Evolutionary conservation across 2,888 invertebrate genomes (phyloP).

Genomic region (Acleris sparsana): DNA sequence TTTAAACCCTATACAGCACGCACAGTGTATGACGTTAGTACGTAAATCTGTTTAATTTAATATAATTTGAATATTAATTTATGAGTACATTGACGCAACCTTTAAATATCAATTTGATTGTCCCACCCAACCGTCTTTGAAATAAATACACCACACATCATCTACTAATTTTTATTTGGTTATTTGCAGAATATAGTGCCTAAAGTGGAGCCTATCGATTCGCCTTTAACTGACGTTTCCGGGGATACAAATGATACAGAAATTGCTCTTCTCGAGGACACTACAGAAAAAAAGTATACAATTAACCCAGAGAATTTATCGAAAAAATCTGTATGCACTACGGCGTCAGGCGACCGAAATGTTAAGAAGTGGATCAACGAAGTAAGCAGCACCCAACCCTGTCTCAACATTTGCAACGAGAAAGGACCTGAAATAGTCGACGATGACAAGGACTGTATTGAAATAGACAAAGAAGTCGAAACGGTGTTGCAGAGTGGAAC

Average conservation of each 20-base stretch:
- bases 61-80: too few species aligned
- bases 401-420: conserved; percentile 59
- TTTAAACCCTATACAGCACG: too few species aligned
- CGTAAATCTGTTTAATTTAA: too few species aligned
- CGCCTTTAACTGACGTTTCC: conserved; percentile 72
- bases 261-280: conserved; percentile 66
- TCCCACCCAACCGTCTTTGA: too few species aligned
- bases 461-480: conserved; percentile 79
- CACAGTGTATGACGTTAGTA: too few species aligned
- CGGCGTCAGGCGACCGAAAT: conserved; percentile 50
- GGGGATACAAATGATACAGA: conserved; percentile 73
- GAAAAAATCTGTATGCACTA: conserved; percentile 52
- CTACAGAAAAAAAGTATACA: conserved; percentile 61
- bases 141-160: too few species aligned
- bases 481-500: conserved; percentile 78
- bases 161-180: too few species aligned
- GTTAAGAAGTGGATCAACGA: conserved; percentile 73
- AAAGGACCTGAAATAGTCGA: conserved; percentile 53
- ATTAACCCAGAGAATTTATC: conserved; percentile 54
- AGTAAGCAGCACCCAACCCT: conserved; percentile 77
- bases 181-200: conserved; percentile 64
- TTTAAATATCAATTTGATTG: too few species aligned
- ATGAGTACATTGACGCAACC: too few species aligned
- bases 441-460: conserved; percentile 69
- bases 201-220: conserved; percentile 73